Evolutionary conservation across 2,888 invertebrate species (phyloP).

Genomic region (Slavum lentiscoides): DNA sequence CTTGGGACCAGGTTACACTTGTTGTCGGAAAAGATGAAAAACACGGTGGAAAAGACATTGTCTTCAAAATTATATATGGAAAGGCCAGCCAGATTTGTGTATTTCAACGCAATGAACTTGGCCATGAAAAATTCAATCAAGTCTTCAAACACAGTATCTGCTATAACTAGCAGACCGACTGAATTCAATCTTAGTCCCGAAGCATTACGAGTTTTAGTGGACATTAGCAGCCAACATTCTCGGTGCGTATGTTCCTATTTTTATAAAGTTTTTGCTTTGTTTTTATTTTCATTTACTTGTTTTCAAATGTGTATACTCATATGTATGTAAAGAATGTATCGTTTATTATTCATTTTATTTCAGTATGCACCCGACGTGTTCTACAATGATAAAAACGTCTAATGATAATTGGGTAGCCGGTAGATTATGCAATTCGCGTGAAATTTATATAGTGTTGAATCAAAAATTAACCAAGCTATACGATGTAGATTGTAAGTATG

Average conservation of each 20-base stretch:
- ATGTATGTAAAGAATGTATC: not conserved
- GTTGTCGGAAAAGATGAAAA: constrained; percentile 45
- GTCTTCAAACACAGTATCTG: not conserved
- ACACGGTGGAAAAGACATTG: constrained; percentile 36
- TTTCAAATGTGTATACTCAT: not conserved
- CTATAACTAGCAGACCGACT: not conserved
- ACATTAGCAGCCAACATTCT: constrained; percentile 42
- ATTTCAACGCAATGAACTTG: constrained; percentile 50
- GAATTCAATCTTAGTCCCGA: constrained; percentile 49
- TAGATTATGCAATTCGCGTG: constrained; percentile 44
- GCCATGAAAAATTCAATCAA: constrained; percentile 50
- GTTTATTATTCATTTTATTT: constrained; percentile 11
- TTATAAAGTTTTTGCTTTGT: not conserved
- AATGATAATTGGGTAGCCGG: constrained; percentile 48
- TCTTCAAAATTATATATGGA: constrained; percentile 27
- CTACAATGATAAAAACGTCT: constrained; percentile 44
- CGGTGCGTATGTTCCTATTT: constrained; percentile 12
- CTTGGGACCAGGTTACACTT: constrained; percentile 43
- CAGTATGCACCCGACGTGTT: constrained; percentile 40
- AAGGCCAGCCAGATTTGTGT: constrained; percentile 50
- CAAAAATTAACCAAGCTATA: constrained; percentile 45
- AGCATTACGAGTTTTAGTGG: constrained; percentile 40
- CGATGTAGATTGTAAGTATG: constrained; percentile 41
- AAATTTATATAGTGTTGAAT: constrained; percentile 50
- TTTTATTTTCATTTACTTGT: not conserved